These are phyloP conservation scores for Epizoanthus ramosus DNA, from an alignment of 92 coral and sea anemone genomes.

Conservation along the genomic window DNA sequence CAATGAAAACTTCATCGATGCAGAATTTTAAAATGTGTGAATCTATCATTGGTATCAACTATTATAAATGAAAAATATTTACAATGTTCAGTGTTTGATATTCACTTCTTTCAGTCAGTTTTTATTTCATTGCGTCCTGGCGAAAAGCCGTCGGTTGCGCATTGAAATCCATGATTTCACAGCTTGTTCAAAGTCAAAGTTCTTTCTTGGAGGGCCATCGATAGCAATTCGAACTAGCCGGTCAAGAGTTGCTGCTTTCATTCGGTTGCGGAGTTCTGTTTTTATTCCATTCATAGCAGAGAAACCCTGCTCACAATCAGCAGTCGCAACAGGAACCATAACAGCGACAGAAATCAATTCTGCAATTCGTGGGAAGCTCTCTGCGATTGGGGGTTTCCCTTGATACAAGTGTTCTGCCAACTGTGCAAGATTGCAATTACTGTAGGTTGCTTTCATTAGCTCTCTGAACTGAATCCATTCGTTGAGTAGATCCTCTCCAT, in stretches of 20 bases:
- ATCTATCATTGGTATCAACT: no score
- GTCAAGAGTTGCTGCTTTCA: conserved; percentile 19
- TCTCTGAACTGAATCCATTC: conserved; percentile 17
- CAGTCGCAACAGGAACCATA: conserved; percentile 2
- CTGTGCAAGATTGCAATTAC: not conserved
- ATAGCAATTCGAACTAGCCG: conserved; percentile 11
- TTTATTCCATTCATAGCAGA: conserved; percentile 14
- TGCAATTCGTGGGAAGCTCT: not conserved
- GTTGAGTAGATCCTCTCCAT: not conserved
- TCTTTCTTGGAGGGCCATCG: conserved; percentile 16
- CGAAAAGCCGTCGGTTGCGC: conserved; percentile 4
- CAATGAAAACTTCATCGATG: no score
- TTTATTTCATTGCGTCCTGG: no score
- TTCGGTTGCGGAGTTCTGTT: not conserved
- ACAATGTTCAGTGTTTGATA: no score
- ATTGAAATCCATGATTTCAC: conserved; percentile 13
- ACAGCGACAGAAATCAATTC: not conserved
- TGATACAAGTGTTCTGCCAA: not conserved
- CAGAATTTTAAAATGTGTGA: no score
- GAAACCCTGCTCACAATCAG: conserved; percentile 23
- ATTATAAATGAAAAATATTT: no score
- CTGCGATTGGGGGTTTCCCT: not conserved
- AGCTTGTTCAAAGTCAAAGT: conserved; percentile 15
- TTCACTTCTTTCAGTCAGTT: no score
- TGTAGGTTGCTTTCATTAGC: conserved; percentile 1